Base-by-base conservation (phyloP, 37 sponge, comb jelly and placozoan species). In the Aplysina aerophoba region DNA sequence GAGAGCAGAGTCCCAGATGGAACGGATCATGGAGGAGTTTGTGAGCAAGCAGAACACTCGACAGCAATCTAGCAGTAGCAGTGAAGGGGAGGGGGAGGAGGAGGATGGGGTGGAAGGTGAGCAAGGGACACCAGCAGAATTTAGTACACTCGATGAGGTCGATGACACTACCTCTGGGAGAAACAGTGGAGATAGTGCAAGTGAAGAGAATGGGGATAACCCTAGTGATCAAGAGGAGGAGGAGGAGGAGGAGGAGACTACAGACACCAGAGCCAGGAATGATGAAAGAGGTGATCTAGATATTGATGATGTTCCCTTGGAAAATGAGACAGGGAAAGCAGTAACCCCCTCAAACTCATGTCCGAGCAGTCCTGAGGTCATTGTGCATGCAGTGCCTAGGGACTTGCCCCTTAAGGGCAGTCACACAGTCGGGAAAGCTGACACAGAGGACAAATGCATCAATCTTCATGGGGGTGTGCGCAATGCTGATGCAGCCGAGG, bases 1-100 rank as follows among this genome's bases (percentile, higher is more conserved):
- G 63, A 85, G 86, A 20, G 91, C 83, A 0, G 27, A 89, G 58
- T 59, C 57, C 1, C 89, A 83, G 58, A 22, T 94, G 77, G 81
- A 30, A 4, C 21, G 67, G 12, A 6, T 93, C n/a, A 50, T 63
- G 37, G 94, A 93, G 59, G 88, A 88, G 0, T 93, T 88, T 93
- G 91, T 80, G 0, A 22, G 38, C 27, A 90, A 88, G 58, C 91
- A 93, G 77, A 88, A 87, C 39, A 74, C 19, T 79, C 84, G 41
- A 35, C 62, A 30, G 83, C 27, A 62, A 13, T n/a, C 24, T 6
- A 27, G 25, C 27, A 27, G 64, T 4, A n/a, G 25, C 5, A 27
- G 28, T 62, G 64, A 27, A 4, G 64, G 28, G 24, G 64, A 62
- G 64, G 64, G 11, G 64, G 64, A 62, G 64, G 64, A 62, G 64